Conservation (phyloP, 1,140 invertebrate genomes). For the Trichonephila inaurata region DNA sequence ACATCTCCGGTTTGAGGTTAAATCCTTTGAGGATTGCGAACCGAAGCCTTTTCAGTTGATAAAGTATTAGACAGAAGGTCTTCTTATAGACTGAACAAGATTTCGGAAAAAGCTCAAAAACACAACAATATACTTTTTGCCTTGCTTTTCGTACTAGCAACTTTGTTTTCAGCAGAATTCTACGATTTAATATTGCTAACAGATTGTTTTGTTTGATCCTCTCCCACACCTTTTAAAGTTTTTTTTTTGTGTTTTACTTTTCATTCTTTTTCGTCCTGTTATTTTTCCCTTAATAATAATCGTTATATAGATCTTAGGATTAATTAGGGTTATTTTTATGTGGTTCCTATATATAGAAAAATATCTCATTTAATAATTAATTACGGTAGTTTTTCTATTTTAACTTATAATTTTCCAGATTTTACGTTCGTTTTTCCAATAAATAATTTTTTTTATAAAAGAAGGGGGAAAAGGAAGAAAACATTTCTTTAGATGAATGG, state of each 20-base stretch:
- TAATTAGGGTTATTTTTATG: too few species aligned
- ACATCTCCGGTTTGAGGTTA: neutral
- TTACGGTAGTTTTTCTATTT: too few species aligned
- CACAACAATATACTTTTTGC: neutral
- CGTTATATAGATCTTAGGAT: neutral
- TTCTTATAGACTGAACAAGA: neutral
- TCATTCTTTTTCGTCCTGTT: neutral
- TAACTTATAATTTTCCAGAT: too few species aligned
- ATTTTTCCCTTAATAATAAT: neutral
- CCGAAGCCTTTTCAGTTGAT: conserved; percentile 17
- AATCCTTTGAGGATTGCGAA: conserved; percentile 9
- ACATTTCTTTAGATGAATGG: too few species aligned
- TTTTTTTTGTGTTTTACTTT: neutral
- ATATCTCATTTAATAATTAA: too few species aligned
- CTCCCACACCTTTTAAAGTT: too few species aligned
- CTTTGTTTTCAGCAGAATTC: neutral
- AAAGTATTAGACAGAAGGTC: neutral
- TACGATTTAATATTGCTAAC: neutral
- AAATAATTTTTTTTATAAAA: too few species aligned
- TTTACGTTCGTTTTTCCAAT: too few species aligned
- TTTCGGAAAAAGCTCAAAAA: neutral
- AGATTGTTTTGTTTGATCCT: neutral
- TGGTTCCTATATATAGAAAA: too few species aligned
- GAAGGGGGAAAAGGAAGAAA: too few species aligned
- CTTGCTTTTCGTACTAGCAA: neutral